Evolutionary conservation across 2,888 invertebrate genomes (phyloP).

Genomic region (Xanthorhoe designata): DNA sequence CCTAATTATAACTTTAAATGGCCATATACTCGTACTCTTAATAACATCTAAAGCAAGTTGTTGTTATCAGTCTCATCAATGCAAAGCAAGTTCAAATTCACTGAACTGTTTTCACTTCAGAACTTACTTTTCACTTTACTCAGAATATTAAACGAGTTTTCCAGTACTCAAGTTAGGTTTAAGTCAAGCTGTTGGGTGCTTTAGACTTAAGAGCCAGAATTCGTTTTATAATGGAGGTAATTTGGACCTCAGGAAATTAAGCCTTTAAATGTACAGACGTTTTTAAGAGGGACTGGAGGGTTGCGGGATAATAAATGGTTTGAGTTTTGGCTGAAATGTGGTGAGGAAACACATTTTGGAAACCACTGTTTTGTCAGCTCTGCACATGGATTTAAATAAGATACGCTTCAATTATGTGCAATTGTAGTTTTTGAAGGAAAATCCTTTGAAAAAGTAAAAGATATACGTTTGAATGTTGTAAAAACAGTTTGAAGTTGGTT

Average conservation of each 20-base stretch:
- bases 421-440: too few species aligned
- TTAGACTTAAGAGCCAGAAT: slow-evolving; percentile 10
- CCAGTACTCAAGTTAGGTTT: slow-evolving; percentile 9
- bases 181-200: slow-evolving; percentile 21
- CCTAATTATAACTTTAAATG: too few species aligned
- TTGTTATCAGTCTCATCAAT: not conserved
- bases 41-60: not conserved
- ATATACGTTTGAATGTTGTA: too few species aligned
- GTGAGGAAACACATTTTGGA: not conserved
- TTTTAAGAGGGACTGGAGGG: not conserved
- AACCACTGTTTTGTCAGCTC: not conserved
- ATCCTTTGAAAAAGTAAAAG: too few species aligned
- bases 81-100: not conserved
- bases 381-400: too few species aligned
- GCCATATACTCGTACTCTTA: too few species aligned
- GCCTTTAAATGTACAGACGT: slow-evolving; percentile 3
- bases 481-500: too few species aligned
- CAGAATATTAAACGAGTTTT: slow-evolving; percentile 7
- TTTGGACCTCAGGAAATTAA: slow-evolving; percentile 5
- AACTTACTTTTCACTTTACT: not conserved
- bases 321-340: not conserved
- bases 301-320: not conserved
- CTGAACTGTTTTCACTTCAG: not conserved
- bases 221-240: slow-evolving; percentile 17
- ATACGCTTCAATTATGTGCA: too few species aligned